Evolutionary conservation across 2,888 invertebrate genomes (phyloP), one percentile per base, ranked within the genome.

Genomic region (Oligia strigilis): DNA sequence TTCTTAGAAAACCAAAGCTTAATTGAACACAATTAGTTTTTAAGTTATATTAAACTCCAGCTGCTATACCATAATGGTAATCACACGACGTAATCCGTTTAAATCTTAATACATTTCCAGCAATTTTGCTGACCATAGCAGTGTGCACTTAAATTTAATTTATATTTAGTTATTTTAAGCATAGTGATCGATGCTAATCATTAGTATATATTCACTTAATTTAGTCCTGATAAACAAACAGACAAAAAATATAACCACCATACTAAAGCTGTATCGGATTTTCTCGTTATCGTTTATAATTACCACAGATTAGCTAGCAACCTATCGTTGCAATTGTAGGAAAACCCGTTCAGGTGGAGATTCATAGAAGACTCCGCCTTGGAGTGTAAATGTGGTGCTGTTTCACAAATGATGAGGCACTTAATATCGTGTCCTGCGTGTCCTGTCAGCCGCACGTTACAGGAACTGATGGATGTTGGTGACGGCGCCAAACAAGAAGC

Each of bases 151-250:
- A 62, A 46, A 69, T 23, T 55, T 71, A 67, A 2, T 29, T 46
- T 58, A 52, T 40, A 49, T 43, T n/a, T 66, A 55, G 17, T 80
- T 74, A 72, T 62, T 73, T 62, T 74, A 79, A 29, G 29, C 52
- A 46, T 72, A 64, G 78, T 75, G 74, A 83, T 83, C 72, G 87
- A 86, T 83, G 84, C 84, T 86, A 84, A 84, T 87, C 78, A 86
- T 86, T 86, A 86, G 64, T 83, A 60, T 72, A 72, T 52, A 55
- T 65, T 60, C 66, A 52, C 19, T 72, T 73, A 69, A 70, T 49
- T 70, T 77, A 52, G 43, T 36, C 2, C 40, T 74, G 13, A 46
- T 64, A 74, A 86, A 70, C 43, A 82, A 70, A 77, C 78, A 58
- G 70, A 86, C 62, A 83, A 72, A 62, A 36, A 58, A 62, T 70